phyloP scores from a whole-genome alignment of 1,140 invertebrate species.

The Brachionus koreanus region DNA sequence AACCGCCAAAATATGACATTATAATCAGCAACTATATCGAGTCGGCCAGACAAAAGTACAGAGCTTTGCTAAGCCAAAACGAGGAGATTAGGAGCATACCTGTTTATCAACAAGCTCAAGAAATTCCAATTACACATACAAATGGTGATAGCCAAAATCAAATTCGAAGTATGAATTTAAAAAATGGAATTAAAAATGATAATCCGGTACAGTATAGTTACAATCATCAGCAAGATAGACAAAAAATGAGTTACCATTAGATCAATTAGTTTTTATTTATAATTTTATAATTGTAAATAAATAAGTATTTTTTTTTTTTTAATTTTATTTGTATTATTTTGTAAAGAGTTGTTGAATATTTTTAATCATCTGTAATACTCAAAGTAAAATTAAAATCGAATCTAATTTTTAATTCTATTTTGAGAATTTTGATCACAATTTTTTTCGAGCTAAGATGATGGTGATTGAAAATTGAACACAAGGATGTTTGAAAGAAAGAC shows the following conservation, averaged over 20 bases:
- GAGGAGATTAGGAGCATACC: not conserved
- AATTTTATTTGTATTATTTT: not conserved
- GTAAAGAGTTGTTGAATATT: not conserved
- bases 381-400: not conserved
- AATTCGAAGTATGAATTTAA: not conserved
- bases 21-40: constrained; percentile 20
- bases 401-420: not conserved
- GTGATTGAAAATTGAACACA: not conserved
- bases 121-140: not conserved
- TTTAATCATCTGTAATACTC: not conserved
- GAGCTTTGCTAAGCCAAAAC: not conserved
- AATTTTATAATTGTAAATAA: not conserved
- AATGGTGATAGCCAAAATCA: not conserved
- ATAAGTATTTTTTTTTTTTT: not conserved
- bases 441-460: not conserved
- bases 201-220: constrained; percentile 24
- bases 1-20: not conserved
- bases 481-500: not conserved
- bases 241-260: not conserved
- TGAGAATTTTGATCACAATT: no score
- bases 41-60: not conserved
- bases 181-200: not conserved
- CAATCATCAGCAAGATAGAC: not conserved
- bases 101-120: not conserved
- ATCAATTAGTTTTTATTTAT: not conserved